phyloP scores from a whole-genome alignment of 1,140 invertebrate species.

The Gonatopus flavifemur region DNA sequence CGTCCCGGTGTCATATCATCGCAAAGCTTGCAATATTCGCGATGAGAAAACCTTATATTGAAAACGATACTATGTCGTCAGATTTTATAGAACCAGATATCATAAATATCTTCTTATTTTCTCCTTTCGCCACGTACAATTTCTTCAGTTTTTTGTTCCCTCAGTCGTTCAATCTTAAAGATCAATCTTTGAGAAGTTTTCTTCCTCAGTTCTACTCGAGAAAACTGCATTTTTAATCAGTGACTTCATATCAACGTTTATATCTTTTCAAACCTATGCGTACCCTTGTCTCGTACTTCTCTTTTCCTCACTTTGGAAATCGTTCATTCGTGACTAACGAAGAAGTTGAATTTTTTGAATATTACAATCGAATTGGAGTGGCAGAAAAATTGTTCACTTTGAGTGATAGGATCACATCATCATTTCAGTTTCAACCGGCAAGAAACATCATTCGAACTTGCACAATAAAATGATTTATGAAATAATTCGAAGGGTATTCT shows the following conservation, averaged over 20 bases:
- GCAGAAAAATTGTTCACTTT: too few species aligned
- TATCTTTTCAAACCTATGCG: neutral
- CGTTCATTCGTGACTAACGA: too few species aligned
- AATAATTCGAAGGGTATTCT: too few species aligned
- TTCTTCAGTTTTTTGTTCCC: neutral
- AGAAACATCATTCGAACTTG: too few species aligned
- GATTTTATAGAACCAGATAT: constrained; percentile 13
- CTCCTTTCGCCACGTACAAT: neutral
- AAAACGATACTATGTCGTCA: neutral
- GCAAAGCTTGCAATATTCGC: constrained; percentile 12
- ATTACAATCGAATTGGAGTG: too few species aligned
- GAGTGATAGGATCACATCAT: too few species aligned
- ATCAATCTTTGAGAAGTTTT: constrained; percentile 5
- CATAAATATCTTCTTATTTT: neutral
- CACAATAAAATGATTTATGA: too few species aligned
- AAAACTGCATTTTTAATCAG: constrained; percentile 4
- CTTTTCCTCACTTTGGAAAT: too few species aligned
- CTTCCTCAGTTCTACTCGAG: neutral
- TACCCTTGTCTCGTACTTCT: too few species aligned
- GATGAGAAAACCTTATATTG: constrained; percentile 11
- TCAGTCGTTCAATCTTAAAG: neutral
- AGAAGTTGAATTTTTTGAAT: too few species aligned
- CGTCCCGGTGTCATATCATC: too few species aligned
- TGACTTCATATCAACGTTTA: constrained; percentile 7
- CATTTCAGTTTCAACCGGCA: too few species aligned